Evolutionary conservation across 1,140 invertebrate species (phyloP), one percentile per base, ranked within the genome.

Genomic region (Augochlora pura): DNA sequence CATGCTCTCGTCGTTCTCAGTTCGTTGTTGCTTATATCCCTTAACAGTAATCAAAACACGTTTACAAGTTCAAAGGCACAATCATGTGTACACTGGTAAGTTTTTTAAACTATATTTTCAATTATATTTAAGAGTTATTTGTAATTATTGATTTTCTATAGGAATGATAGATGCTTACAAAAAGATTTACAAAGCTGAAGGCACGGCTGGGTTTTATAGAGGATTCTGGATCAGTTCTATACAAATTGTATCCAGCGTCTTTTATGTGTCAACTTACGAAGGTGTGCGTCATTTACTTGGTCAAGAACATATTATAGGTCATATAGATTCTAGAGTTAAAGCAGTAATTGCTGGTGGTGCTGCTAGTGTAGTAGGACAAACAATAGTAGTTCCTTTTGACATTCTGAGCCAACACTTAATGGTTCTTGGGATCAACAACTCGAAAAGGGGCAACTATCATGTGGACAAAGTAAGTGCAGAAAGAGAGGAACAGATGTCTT

Each of bases 181-280:
- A 73, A 98, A 99, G 93, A 99, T 99, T 88, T 95, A 97, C 81
- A 93, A 93, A 78, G 93, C 95, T n/a, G 99, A 99, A 94, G 99
- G 99, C 16, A 85, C 97, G 32, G 92, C 95, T 7, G 98, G 98
- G 0, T 92, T 99, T 0, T 99, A 99, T 91, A 94, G 96, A 88
- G 99, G 98, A n/a, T 99, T 99, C 91, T 98, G 97, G 97, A 94
- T 99, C 67, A 98, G 97, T 68, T 97, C 97, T 64, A 95, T 97
- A 88, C 96, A 97, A 92, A 96, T 97, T 85, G 95, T 98, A 25
- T 97, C 97, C 69, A 96, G 98, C 62, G 96, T 99, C 25, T 96
- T 97, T 91, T 99, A 99, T 92, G 98, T 99, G 54, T 97, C 97
- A 18, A 98, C 98, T 0, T 99, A 99, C 89, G 99, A 99, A 93